A percentile compares a stretch with the other conserved stretches of the same genome.
These are phyloP conservation scores for Temnothorax unifasciatus DNA, from an alignment of 2,888 invertebrate genomes.

Conservation along the genomic window DNA sequence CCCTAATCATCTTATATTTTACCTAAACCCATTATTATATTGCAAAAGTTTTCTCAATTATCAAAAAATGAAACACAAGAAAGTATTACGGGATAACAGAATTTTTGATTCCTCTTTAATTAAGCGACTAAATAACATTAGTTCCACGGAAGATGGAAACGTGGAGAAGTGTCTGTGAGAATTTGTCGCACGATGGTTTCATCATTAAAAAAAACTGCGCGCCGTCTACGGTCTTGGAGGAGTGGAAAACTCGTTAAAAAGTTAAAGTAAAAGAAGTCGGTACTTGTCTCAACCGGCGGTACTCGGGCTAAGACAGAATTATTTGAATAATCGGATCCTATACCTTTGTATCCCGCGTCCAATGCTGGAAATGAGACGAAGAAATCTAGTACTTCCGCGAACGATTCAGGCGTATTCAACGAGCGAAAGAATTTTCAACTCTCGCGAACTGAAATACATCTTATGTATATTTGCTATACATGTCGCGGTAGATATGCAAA, in stretches of 20 bases:
- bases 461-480: background rate
- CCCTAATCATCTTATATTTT: background rate
- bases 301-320: slow-evolving; percentile 44
- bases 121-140: slow-evolving; percentile 15
- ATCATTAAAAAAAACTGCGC: slow-evolving; percentile 47
- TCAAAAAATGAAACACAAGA: background rate
- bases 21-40: background rate
- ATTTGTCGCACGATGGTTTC: slow-evolving; percentile 50
- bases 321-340: slow-evolving; percentile 57
- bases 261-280: slow-evolving; percentile 39
- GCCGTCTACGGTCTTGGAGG: background rate
- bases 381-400: slow-evolving; percentile 21
- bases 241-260: slow-evolving; percentile 53
- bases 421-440: slow-evolving; percentile 28
- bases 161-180: slow-evolving; percentile 27
- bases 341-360: slow-evolving; percentile 22
- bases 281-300: background rate
- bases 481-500: background rate
- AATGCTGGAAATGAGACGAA: slow-evolving; percentile 10
- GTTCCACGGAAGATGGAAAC: background rate
- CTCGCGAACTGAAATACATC: background rate
- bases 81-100: background rate
- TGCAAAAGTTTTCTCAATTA: background rate
- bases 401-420: background rate
- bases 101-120: slow-evolving; percentile 30